Evolutionary conservation across 2,113 vertebrate genomes (phyloP).

Genomic region (Psilopsiagon aurifrons): DNA sequence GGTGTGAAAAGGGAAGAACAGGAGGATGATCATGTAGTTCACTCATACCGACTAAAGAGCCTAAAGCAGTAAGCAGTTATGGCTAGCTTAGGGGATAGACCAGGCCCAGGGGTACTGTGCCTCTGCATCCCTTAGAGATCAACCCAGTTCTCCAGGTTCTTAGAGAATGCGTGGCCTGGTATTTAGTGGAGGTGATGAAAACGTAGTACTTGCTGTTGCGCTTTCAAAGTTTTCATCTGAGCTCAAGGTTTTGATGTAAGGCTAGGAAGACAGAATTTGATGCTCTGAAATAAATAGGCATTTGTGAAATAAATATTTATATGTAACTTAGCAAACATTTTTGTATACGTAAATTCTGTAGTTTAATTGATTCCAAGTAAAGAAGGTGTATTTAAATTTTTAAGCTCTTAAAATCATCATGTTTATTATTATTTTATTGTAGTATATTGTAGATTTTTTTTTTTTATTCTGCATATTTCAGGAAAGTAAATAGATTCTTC

Average conservation of each 20-base stretch:
- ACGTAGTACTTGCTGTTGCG: background rate
- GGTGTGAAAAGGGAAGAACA: background rate
- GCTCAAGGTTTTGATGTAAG: background rate
- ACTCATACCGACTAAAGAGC: background rate
- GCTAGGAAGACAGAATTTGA: background rate
- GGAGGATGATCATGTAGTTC: background rate
- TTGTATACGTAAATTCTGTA: background rate
- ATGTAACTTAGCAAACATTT: background rate
- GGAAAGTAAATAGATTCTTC: background rate
- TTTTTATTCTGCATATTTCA: background rate
- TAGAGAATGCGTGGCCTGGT: background rate
- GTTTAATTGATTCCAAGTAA: background rate
- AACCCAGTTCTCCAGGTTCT: background rate
- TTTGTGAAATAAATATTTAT: background rate
- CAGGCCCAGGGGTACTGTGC: background rate
- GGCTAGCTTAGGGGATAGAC: accelerated
- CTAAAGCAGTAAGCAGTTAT: background rate
- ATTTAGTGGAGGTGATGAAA: background rate
- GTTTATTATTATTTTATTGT: background rate
- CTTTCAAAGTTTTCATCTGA: background rate
- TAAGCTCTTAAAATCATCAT: background rate
- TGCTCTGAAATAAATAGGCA: background rate
- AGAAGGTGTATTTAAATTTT: background rate
- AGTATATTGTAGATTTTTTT: background rate
- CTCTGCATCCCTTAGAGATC: accelerated